Conservation (phyloP, 2,888 invertebrate genomes). For the Allolobophora icterica region DNA sequence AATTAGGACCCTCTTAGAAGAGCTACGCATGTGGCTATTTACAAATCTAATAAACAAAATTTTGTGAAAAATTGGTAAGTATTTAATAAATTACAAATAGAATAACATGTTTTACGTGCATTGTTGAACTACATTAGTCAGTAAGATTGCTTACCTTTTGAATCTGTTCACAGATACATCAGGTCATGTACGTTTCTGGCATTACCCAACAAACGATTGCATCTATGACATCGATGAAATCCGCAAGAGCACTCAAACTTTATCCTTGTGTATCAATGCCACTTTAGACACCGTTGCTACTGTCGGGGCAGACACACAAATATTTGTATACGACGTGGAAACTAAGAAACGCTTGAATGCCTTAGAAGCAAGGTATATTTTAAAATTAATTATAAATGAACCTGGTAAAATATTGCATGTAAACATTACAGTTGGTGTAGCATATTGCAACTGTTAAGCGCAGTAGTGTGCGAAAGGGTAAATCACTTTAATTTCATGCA, state of each 20-base stretch:
- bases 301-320: slow-evolving; percentile 58
- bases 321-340: slow-evolving; percentile 61
- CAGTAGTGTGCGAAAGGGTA: background rate
- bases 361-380: slow-evolving; percentile 57
- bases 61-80: no score
- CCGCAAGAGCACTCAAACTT: slow-evolving; percentile 51
- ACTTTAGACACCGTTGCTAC: slow-evolving; percentile 56
- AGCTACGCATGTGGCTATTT: no score
- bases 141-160: no score
- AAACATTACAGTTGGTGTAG: background rate
- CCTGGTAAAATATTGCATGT: background rate
- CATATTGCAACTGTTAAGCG: background rate
- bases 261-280: slow-evolving; percentile 56
- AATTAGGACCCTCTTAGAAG: no score
- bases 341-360: slow-evolving; percentile 56
- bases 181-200: slow-evolving; percentile 63
- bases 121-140: no score
- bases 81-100: no score
- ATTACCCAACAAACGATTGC: slow-evolving; percentile 60
- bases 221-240: slow-evolving; percentile 57
- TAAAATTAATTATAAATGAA: background rate
- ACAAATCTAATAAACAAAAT: no score
- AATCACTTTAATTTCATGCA: background rate
- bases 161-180: slow-evolving; percentile 58
- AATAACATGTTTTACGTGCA: no score